A percentile compares a stretch with the other conserved stretches of the same genome.
Evolutionary conservation across 1,140 invertebrate species (phyloP).

Genomic region (Dryas iulia): DNA sequence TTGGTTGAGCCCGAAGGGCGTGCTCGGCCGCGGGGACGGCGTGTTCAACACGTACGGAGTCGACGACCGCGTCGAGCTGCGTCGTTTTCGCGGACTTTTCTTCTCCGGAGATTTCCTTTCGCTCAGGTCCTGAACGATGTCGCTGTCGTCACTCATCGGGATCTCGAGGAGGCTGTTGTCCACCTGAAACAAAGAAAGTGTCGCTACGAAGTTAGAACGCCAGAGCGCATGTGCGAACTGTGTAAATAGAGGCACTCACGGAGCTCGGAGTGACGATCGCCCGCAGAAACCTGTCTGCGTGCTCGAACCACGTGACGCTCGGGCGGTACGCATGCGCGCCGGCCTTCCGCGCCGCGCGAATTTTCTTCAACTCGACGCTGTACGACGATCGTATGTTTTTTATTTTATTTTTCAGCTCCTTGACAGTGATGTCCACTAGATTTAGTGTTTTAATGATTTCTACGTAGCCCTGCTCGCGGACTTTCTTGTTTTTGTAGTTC

Average conservation of each 20-base stretch:
- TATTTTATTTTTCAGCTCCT: constrained; percentile 78
- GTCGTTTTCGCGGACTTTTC: constrained; percentile 70
- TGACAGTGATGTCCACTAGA: constrained; percentile 69
- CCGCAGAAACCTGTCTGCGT: constrained; percentile 79
- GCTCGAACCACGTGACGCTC: constrained; percentile 79
- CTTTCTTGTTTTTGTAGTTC: constrained; percentile 77
- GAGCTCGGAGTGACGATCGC: constrained; percentile 78
- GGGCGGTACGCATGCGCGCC: constrained; percentile 77
- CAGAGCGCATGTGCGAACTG: constrained; percentile 50
- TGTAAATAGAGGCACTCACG: constrained; percentile 62
- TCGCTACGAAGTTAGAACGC: constrained; percentile 36
- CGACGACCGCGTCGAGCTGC: constrained; percentile 68
- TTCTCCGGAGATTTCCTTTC: constrained; percentile 72
- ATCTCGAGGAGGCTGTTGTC: constrained; percentile 71
- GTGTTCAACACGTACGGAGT: constrained; percentile 77
- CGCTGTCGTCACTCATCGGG: constrained; percentile 73
- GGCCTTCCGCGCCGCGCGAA: constrained; percentile 73
- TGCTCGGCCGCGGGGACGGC: constrained; percentile 68
- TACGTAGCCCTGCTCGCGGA: constrained; percentile 72
- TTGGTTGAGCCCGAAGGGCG: constrained; percentile 65
- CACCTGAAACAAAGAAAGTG: constrained; percentile 59
- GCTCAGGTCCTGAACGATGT: constrained; percentile 69
- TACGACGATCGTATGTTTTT: constrained; percentile 78
- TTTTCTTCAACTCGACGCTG: constrained; percentile 78
- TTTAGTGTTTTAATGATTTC: constrained; percentile 74